Evolutionary conservation across 2,797 vertebrate species (phyloP), one percentile per base, ranked within the genome.

Genomic region (Manis javanica): DNA sequence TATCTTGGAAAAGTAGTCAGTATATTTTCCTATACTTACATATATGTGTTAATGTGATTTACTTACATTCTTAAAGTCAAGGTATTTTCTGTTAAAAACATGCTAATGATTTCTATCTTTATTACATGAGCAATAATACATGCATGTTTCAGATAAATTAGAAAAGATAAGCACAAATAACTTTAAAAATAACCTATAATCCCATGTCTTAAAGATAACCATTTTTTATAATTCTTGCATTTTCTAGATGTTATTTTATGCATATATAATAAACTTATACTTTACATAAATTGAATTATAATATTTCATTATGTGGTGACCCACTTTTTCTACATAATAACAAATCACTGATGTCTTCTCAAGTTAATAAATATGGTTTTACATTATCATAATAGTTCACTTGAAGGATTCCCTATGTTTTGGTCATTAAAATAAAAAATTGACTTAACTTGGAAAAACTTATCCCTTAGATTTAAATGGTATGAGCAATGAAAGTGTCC

Each of bases 101-200:
- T 24, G 26, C n/a, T 77, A 83, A 93, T 72, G 72, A 39, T 66
- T 94, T 95, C 86, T 31, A 81, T 69, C 59, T 90, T 87, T 64
- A 87, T 53, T 34, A 84, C 1, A 39, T 55, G 69, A 57, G 16
- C 66, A 64, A 31, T 42, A 87, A 91, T 69, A 29, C 14, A 39
- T 86, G 24, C n/a, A 46, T 97, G 2, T 74, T 96, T 91, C 53
- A 90, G 24, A 94, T 53, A 82, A 88, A 49, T 79, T 59, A 75
- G 23, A 75, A 94, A 88, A 85, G 53, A 61, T 21, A 92, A 91
- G 34, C 26, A 94, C 87, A 77, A 87, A 84, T 78, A 82, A 37
- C 86, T 74, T 68, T 0, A 63, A 88, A 86, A 63, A 37, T 72
- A 39, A 87, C 12, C 15, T 74, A 19, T 13, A 87, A 84, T 75